Evolutionary conservation across 2,797 vertebrate species (phyloP).

Genomic region (Leptoclinus maculatus): DNA sequence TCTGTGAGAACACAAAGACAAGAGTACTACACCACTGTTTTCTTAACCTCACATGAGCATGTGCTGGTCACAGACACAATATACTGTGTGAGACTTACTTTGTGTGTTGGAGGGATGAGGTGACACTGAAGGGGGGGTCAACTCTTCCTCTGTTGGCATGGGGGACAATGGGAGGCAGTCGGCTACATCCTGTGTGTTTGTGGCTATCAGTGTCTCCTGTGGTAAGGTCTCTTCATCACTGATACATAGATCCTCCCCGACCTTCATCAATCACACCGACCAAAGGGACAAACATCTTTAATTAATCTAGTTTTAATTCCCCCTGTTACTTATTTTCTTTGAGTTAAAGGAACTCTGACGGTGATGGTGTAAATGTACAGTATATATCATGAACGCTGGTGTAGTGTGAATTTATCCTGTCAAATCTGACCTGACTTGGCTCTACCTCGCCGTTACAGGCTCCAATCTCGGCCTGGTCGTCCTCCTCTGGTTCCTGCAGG

Average conservation of each 20-base stretch:
- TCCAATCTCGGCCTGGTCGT: neutral
- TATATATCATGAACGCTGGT: neutral
- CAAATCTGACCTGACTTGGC: conserved; percentile 37
- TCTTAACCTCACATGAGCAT: neutral
- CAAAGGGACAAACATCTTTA: conserved; percentile 5
- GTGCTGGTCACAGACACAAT: neutral
- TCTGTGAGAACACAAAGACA: conserved; percentile 62
- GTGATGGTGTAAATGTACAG: neutral
- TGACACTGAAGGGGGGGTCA: conserved; percentile 42
- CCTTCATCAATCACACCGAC: conserved; percentile 45
- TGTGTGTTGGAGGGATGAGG: conserved; percentile 46
- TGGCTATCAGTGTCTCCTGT: conserved; percentile 42
- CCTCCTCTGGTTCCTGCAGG: conserved; percentile 23
- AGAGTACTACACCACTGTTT: neutral
- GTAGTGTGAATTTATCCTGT: neutral
- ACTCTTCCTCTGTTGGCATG: conserved; percentile 53
- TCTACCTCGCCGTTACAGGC: conserved; percentile 39
- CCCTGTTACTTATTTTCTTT: neutral
- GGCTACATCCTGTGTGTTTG: conserved; percentile 43
- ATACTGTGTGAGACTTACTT: conserved; percentile 43
- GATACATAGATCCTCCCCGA: conserved; percentile 37
- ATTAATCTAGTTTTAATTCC: neutral
- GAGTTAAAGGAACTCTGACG: neutral
- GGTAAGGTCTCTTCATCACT: conserved; percentile 32
- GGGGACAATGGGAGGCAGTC: conserved; percentile 39